These are phyloP conservation scores for Alaudala cheleensis DNA, from an alignment of 2,113 vertebrate species.

Conservation along the genomic window DNA sequence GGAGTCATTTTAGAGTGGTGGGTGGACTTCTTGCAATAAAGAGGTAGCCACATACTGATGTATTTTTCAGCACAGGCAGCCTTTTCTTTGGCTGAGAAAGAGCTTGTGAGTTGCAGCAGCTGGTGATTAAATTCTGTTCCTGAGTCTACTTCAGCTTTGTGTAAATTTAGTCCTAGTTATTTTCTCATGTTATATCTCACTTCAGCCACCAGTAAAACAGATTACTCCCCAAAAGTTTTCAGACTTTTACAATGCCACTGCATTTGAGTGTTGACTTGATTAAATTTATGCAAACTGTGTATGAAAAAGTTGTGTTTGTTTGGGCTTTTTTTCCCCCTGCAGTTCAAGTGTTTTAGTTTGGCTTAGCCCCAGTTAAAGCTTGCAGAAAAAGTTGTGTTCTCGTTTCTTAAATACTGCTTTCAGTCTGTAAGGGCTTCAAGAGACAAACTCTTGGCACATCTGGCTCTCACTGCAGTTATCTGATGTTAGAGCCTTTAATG, in stretches of 20 bases:
- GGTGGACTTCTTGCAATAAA: neutral
- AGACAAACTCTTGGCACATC: accelerated
- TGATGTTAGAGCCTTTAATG: neutral
- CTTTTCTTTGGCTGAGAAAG: neutral
- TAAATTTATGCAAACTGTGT: neutral
- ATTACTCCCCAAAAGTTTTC: neutral
- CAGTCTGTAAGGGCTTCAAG: accelerated
- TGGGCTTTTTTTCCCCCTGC: accelerated
- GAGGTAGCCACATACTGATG: neutral
- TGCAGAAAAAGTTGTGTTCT: neutral
- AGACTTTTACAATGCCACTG: neutral
- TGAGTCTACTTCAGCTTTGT: neutral
- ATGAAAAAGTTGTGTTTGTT: neutral
- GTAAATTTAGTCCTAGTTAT: neutral
- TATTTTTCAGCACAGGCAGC: neutral
- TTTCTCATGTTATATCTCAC: neutral
- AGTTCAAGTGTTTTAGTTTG: neutral
- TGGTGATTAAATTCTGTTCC: neutral
- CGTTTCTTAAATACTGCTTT: neutral
- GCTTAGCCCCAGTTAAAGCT: neutral
- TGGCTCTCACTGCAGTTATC: neutral
- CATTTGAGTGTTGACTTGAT: neutral
- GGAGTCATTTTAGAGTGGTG: neutral
- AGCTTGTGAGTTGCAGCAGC: neutral
- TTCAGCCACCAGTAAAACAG: neutral